phyloP scores from a whole-genome alignment of 2,797 vertebrate genomes.

The Perodicticus potto region DNA sequence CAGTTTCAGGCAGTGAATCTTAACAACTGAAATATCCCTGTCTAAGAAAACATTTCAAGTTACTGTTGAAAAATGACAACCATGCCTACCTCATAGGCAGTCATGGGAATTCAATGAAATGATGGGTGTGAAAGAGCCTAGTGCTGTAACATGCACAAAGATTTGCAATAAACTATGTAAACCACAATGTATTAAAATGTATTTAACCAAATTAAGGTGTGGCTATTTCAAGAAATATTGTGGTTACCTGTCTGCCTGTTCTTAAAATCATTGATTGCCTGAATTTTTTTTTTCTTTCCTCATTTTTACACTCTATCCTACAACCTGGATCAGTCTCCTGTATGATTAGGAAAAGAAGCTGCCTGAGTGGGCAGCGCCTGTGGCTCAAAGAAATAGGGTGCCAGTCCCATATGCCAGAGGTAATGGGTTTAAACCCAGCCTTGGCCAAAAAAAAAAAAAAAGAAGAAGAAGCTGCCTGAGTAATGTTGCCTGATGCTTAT shows the following conservation, averaged over 20 bases:
- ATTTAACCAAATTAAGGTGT: background rate
- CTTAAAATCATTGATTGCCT: background rate
- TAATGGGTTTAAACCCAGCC: too few species aligned
- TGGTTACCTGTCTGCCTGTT: background rate
- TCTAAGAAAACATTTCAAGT: constrained; percentile 33
- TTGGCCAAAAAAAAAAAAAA: background rate
- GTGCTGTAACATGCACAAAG: background rate
- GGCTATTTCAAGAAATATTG: background rate
- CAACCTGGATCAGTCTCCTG: background rate
- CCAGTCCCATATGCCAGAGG: too few species aligned
- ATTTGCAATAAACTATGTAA: background rate
- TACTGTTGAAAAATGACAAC: constrained; percentile 24
- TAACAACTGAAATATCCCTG: constrained; percentile 33
- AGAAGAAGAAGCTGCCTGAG: background rate
- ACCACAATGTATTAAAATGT: background rate
- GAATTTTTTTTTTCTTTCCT: background rate
- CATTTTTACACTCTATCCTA: background rate
- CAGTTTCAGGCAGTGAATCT: constrained; percentile 41
- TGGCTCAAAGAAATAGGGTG: too few species aligned
- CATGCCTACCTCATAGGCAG: background rate
- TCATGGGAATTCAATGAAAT: background rate
- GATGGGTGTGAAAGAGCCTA: background rate
- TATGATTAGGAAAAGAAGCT: background rate
- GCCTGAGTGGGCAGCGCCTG: background rate
- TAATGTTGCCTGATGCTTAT: background rate